A percentile compares a stretch with the other conserved stretches of the same genome.
These are phyloP conservation scores for Pristionchus mayeri DNA, from an alignment of 2,888 invertebrate species.

Conservation along the genomic window DNA sequence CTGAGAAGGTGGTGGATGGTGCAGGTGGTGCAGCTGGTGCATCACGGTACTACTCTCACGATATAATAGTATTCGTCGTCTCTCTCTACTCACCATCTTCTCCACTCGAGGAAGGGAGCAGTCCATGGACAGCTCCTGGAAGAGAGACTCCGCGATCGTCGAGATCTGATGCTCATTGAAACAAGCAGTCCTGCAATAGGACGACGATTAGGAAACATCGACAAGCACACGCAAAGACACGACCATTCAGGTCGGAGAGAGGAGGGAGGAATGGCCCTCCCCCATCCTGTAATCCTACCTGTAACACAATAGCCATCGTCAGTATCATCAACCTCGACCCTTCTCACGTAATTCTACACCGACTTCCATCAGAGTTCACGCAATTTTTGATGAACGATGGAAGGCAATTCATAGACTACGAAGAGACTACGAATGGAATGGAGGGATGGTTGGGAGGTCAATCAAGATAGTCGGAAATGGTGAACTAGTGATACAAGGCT, in stretches of 20 bases:
- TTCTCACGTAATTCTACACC: constrained; percentile 15
- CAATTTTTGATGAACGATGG: background rate
- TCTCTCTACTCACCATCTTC: background rate
- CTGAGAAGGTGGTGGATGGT: background rate
- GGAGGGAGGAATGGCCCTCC: background rate
- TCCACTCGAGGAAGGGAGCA: constrained; percentile 58
- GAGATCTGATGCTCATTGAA: constrained; percentile 61
- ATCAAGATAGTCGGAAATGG: too few species aligned
- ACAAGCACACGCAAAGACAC: background rate
- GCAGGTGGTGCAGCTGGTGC: background rate
- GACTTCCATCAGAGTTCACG: background rate
- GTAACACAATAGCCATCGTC: constrained; percentile 3
- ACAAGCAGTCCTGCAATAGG: constrained; percentile 46
- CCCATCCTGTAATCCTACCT: constrained; percentile 33
- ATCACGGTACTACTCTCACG: background rate
- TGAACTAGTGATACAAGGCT: too few species aligned
- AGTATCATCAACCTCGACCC: constrained; percentile 28
- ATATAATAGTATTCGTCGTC: background rate
- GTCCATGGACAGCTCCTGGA: constrained; percentile 63
- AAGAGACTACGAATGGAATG: background rate
- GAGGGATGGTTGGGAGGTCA: background rate
- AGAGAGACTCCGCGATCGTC: constrained; percentile 65
- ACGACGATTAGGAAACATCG: background rate
- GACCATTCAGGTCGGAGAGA: background rate
- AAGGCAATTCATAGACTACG: too few species aligned